phyloP scores from a whole-genome alignment of 2,888 invertebrate species.

The Pasiphila rectangulata region DNA sequence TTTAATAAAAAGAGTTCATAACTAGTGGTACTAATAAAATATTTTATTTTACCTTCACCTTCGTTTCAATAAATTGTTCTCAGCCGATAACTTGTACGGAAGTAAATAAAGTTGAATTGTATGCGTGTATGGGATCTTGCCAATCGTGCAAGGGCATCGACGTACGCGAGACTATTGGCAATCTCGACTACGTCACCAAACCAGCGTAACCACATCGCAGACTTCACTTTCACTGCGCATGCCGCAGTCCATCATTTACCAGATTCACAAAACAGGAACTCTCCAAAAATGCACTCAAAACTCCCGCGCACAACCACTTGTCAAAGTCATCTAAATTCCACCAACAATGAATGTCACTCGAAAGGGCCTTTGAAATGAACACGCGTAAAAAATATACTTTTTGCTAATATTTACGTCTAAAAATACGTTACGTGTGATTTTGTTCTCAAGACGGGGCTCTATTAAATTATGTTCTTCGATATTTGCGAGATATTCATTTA shows the following conservation, averaged over 20 bases:
- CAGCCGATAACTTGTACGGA: conserved; percentile 40
- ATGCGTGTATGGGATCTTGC: conserved; percentile 58
- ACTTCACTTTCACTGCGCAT: conserved; percentile 63
- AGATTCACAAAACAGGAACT: conserved; percentile 23
- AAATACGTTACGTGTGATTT: conserved; percentile 11
- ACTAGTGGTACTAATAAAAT: no score
- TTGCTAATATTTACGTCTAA: conserved; percentile 11
- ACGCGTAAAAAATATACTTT: conserved; percentile 38
- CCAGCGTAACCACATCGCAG: conserved; percentile 53
- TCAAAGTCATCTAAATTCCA: conserved; percentile 56
- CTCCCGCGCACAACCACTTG: conserved; percentile 63
- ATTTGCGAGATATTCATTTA: conserved; percentile 4
- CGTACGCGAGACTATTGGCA: conserved; percentile 44
- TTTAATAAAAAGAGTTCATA: not conserved
- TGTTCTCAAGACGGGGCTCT: conserved; percentile 24
- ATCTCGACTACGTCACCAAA: conserved; percentile 47
- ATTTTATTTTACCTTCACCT: conserved; percentile 27
- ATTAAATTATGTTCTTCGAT: conserved; percentile 4
- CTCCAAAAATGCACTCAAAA: conserved; percentile 45
- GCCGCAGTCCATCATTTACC: conserved; percentile 31
- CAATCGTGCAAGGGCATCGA: conserved; percentile 60
- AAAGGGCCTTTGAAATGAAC: conserved; percentile 33
- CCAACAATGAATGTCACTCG: conserved; percentile 31
- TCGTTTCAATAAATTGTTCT: conserved; percentile 14
- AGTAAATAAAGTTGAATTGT: conserved; percentile 52